Evolutionary conservation across 2,113 vertebrate species (phyloP).

Genomic region (Ictalurus punctatus): DNA sequence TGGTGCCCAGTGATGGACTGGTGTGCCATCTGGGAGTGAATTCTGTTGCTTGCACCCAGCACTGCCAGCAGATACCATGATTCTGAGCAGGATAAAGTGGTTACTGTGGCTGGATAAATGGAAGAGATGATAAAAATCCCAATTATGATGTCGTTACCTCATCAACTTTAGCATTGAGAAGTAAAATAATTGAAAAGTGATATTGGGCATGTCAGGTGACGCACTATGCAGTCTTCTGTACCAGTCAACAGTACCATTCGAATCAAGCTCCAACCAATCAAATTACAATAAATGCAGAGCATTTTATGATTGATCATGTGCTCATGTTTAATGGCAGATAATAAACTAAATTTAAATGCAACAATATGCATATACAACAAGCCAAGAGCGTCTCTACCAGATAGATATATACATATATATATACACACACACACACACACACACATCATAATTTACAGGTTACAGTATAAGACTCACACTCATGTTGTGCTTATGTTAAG

Average conservation of each 20-base stretch:
- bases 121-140: not conserved
- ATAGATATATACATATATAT: slow-evolving; percentile 26
- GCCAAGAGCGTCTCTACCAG: slow-evolving; percentile 10
- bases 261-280: not conserved
- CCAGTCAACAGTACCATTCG: not conserved
- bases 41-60: not conserved
- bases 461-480: slow-evolving; percentile 21
- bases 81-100: not conserved
- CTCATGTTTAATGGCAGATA: slow-evolving; percentile 36
- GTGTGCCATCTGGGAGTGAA: not conserved
- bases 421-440: no score
- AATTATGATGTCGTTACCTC: not conserved
- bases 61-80: not conserved
- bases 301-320: slow-evolving; percentile 25
- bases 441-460: slow-evolving; percentile 21
- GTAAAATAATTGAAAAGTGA: not conserved
- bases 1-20: not conserved
- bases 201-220: not conserved
- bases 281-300: not conserved
- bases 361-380: slow-evolving; percentile 24
- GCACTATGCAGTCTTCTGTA: not conserved
- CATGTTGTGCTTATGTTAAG: slow-evolving; percentile 16
- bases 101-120: not conserved
- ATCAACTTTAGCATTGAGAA: not conserved
- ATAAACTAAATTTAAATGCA: slow-evolving; percentile 38